Base-by-base conservation (phyloP, 2,113 vertebrate species). In the Bucco capensis region DNA sequence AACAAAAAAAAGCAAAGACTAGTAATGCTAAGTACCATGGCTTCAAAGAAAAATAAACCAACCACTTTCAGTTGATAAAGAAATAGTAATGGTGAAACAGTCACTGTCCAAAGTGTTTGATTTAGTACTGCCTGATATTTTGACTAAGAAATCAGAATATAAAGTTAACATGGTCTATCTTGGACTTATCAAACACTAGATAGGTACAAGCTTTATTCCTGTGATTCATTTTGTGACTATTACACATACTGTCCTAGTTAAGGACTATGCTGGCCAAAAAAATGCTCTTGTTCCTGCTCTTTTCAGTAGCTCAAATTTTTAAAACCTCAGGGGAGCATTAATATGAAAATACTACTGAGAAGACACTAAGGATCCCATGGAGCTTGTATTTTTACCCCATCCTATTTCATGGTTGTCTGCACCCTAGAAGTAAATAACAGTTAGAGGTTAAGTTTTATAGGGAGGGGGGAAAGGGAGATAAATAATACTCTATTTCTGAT, bases 391-490 rank as follows among this genome's bases (percentile, higher is more conserved):
- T 54, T 54, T 30, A 74, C 13, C 28, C 35, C 28, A 53, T 3
- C 4, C 8, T 64, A 30, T 27, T 65, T 56, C 27, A 69, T 9
- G n/a, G 46, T 0, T 67, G 25, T 5, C 38, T 76, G 40, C 40
- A 56, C 18, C 9, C 24, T 11, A n/a, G 11, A 33, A 38, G 14
- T 10, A 57, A 83, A 54, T 22, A 60, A 49, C 18, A 24, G 28
- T 44, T 22, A 65, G 21, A 64, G 4, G 2, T 2, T 19, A 40
- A 72, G 13, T 65, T 46, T 22, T 19, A 47, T 2, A 13, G 35
- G 1, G 8, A 12, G 33, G 9, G 9, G 9, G 16, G 15, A 31
- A 67, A 7, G 5, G 2, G 8, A 1, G 13, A n/a, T 7, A 49
- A 65, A 37, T 71, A 65, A 76, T 50, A 40, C 6, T 18, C 9